Evolutionary conservation across 1,140 invertebrate genomes (phyloP).

Genomic region (Neotoxoptera formosana): DNA sequence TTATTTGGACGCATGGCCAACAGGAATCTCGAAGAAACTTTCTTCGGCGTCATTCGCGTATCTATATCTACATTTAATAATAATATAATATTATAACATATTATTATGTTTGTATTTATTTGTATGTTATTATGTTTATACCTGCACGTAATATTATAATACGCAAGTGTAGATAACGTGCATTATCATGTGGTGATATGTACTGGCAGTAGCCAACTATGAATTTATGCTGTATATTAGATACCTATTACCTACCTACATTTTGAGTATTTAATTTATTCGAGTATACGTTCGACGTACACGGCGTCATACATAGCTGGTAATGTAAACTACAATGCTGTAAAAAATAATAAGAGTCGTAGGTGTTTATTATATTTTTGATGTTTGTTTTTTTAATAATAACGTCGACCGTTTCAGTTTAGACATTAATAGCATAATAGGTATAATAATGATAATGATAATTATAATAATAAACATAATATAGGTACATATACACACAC

Average conservation of each 20-base stretch:
- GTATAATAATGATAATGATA: background rate
- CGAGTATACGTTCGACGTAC: background rate
- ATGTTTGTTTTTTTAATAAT: background rate
- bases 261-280: background rate
- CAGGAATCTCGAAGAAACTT: slow-evolving; percentile 23
- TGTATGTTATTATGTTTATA: background rate
- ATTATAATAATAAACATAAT: background rate
- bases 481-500: background rate
- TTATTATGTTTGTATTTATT: background rate
- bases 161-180: background rate
- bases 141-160: background rate
- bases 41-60: background rate
- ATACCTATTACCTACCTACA: too few species aligned
- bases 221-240: too few species aligned
- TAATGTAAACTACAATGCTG: background rate
- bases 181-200: too few species aligned
- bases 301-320: background rate
- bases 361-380: background rate
- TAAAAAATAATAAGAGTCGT: background rate
- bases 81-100: background rate
- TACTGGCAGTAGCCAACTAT: background rate
- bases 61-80: background rate
- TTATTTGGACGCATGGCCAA: slow-evolving; percentile 22
- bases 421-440: background rate
- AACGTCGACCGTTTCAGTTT: background rate